Evolutionary conservation across 2,797 vertebrate genomes (phyloP).

Genomic region (Scleropages formosus): DNA sequence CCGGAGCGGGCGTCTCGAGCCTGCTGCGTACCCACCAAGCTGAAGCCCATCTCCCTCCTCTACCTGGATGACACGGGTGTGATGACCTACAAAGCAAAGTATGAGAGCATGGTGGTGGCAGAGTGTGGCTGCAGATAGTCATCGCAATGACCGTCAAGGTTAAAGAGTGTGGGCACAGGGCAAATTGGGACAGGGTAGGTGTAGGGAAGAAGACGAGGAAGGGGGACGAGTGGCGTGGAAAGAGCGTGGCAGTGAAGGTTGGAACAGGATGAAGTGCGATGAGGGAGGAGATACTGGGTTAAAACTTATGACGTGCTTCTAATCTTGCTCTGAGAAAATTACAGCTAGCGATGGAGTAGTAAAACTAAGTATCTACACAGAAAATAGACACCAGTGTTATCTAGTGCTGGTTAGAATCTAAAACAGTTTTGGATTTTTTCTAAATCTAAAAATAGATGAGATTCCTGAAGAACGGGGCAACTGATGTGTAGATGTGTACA

Average conservation of each 20-base stretch:
- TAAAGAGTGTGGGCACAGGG: too few relatives aligned
- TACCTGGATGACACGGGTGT: conserved; percentile 83
- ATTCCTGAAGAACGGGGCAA: too few relatives aligned
- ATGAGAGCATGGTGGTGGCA: conserved; percentile 92
- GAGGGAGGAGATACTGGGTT: background rate
- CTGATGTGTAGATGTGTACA: conserved; percentile 74
- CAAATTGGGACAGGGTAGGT: too few relatives aligned
- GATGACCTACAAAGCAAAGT: conserved; percentile 91
- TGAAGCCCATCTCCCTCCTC: conserved; percentile 93
- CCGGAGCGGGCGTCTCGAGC: conserved; percentile 81
- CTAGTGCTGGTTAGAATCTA: too few relatives aligned
- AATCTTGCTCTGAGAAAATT: background rate
- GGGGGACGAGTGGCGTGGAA: too few relatives aligned
- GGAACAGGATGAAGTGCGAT: background rate
- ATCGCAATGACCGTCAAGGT: background rate
- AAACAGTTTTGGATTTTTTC: too few relatives aligned
- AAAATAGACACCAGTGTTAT: too few relatives aligned
- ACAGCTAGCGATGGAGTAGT: conserved; percentile 28
- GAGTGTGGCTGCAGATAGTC: conserved; percentile 95
- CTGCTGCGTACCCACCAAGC: conserved; percentile 92
- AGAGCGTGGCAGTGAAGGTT: too few relatives aligned
- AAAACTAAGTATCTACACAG: conserved; percentile 59
- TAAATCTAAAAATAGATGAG: too few relatives aligned
- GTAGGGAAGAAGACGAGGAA: too few relatives aligned
- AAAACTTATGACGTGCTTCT: conserved; percentile 32